Evolutionary conservation across 2,797 vertebrate genomes (phyloP), one percentile per base, ranked within the genome.

Genomic region (Tadarida brasiliensis): DNA sequence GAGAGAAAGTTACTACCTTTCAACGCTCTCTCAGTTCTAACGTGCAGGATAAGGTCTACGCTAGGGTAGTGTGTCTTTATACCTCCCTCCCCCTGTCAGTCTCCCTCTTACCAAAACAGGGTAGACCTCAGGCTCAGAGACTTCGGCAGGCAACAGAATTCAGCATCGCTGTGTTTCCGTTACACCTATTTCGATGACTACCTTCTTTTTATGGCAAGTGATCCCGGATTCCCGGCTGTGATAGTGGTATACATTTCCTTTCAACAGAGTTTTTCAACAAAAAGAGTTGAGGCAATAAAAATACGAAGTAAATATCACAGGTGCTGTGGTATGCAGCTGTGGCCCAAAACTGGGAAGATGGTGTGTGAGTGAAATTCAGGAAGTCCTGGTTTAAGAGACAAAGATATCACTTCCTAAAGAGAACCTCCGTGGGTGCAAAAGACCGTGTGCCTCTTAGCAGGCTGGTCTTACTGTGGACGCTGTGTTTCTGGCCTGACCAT

Each of bases 241-340:
- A 44, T 22, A 28, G 11, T 35, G 22, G 84, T 39, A 70, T 44
- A 70, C 51, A 71, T 57, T 61, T 91, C 47, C 47, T 61, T 35
- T 85, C 26, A 63, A 81, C 87, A 61, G 65, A 59, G 82, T 56
- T 87, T 91, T 67, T 70, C 71, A 83, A 61, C 49, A 57, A n/a
- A 84, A 54, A 24, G 39, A 73, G 3, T 7, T 14, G 9, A 82
- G 49, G 57, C 26, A 26, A 49, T 35, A 44, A 35, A 78, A 39
- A 39, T 51, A 12, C 0, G 4, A 76, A 33, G 39, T 28, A 33
- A 39, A 61, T 33, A n/a, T 65, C 39, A 47, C 11, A 35, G 61
- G 26, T 44, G 51, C 15, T 65, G 19, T 4, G 28, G 70, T 49
- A 16, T 30, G 30, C 33, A 67, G 30, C 47, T 59, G 33, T 71